These are phyloP conservation scores for Drosophila parabipectinata DNA, from an alignment of 1,140 invertebrate genomes.

Conservation along the genomic window DNA sequence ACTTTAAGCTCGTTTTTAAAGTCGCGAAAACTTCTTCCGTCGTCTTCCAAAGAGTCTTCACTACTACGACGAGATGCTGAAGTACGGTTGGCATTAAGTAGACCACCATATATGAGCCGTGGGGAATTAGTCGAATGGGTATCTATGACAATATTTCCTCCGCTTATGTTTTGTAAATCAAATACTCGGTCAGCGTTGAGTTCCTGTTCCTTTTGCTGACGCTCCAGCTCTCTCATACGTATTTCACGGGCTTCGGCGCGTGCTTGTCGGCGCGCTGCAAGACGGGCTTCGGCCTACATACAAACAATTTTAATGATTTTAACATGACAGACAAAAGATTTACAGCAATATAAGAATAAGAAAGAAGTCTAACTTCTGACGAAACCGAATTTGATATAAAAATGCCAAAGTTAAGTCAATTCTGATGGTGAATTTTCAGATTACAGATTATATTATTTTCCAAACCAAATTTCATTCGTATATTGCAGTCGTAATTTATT, in stretches of 20 bases:
- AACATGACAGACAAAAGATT: too few species aligned
- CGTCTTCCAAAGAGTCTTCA: constrained; percentile 94
- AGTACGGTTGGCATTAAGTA: constrained; percentile 66
- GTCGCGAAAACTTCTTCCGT: constrained; percentile 90
- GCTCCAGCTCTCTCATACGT: constrained; percentile 96
- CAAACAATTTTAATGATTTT: too few species aligned
- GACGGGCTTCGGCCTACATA: constrained; percentile 93
- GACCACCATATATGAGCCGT: constrained; percentile 65
- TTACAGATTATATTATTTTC: too few species aligned
- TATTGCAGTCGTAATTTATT: too few species aligned
- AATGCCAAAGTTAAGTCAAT: too few species aligned
- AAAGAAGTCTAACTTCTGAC: too few species aligned
- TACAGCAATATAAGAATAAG: too few species aligned
- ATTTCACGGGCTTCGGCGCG: constrained; percentile 97
- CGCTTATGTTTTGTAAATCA: constrained; percentile 89
- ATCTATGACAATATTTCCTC: constrained; percentile 46
- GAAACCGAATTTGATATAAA: too few species aligned
- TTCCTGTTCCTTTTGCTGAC: constrained; percentile 96
- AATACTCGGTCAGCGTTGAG: constrained; percentile 94
- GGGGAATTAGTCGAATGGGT: constrained; percentile 81
- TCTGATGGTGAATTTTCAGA: too few species aligned
- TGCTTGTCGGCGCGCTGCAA: constrained; percentile 95
- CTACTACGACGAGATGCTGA: constrained; percentile 92
- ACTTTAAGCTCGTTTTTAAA: constrained; percentile 89
- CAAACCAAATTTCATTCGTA: too few species aligned